Conservation (phyloP, 2,113 vertebrate species). For the chimpanzee (Pan troglodytes) region NHGRI_mPanTro3-v2.1_pri NC_072398.2:18841501-18842000, state of each 20-base stretch:
- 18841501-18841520: too few relatives aligned
- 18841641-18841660: not conserved
- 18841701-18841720: accelerated
- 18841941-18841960: too few relatives aligned
- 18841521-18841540: not conserved
- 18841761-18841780: accelerated
- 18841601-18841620: not conserved
- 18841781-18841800: accelerated
- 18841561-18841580: not conserved
- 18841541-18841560: not conserved
- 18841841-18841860: accelerated
- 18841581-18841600: not conserved
- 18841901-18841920: not conserved
- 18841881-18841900: not conserved
- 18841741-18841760: not conserved
- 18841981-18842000: not conserved
- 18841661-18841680: not conserved
- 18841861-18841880: not conserved
- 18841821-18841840: not conserved
- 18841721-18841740: not conserved
- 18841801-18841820: accelerated
- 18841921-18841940: not conserved
- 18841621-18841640: not conserved
- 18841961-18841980: not conserved
- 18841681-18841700: not conserved